Evolutionary conservation across 2,113 vertebrate genomes (phyloP).

Genomic region (Brachypodius melanocephalos): DNA sequence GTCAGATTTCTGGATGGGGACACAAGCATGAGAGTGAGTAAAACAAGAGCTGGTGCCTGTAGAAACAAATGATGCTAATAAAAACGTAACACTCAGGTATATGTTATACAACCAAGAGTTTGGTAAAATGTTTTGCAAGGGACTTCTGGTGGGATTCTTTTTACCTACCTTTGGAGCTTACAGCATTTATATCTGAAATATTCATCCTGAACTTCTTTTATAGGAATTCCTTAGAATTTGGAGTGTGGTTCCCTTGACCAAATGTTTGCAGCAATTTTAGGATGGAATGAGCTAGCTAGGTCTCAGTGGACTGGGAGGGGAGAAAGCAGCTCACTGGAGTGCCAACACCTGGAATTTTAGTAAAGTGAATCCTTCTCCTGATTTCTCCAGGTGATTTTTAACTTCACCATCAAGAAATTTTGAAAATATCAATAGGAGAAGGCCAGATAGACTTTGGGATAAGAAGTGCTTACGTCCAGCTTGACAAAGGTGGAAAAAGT

Average conservation of each 20-base stretch:
- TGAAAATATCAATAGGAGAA: not conserved
- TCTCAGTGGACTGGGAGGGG: not conserved
- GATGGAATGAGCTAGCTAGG: not conserved
- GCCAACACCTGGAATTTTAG: not conserved
- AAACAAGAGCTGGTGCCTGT: not conserved
- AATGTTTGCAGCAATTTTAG: not conserved
- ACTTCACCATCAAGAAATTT: not conserved
- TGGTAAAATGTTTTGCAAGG: not conserved
- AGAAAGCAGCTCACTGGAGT: not conserved
- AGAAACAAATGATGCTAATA: not conserved
- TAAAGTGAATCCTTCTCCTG: not conserved
- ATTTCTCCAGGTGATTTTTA: not conserved
- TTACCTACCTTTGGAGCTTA: not conserved
- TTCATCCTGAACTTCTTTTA: not conserved
- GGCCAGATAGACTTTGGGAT: not conserved
- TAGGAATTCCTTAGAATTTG: not conserved
- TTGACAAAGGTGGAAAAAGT: not conserved
- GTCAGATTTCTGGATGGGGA: conserved; percentile 92
- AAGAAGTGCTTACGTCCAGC: not conserved
- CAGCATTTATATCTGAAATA: not conserved
- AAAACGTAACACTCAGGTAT: not conserved
- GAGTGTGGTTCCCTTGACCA: not conserved
- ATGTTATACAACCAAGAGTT: not conserved
- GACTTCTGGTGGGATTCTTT: not conserved
- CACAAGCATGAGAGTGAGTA: conserved; percentile 84